Conservation (phyloP, 2,113 vertebrate genomes). For the Naja naja region DNA sequence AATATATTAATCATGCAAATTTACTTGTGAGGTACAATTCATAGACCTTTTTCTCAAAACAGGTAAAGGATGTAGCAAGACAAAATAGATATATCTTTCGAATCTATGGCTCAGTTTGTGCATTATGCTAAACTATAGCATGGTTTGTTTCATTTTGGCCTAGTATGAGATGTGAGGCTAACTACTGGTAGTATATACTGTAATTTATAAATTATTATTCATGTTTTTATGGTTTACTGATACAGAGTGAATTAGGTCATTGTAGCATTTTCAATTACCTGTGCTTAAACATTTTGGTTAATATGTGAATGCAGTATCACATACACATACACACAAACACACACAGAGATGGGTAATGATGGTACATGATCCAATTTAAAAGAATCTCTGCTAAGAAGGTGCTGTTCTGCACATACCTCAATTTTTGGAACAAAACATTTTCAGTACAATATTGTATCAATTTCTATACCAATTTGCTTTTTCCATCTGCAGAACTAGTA, state of each 20-base stretch:
- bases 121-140: background rate
- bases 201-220: background rate
- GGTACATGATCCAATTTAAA: background rate
- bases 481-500: too few species aligned
- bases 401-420: background rate
- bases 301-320: background rate
- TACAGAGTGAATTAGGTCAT: background rate
- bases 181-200: background rate
- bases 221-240: background rate
- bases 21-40: background rate
- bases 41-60: background rate
- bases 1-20: background rate
- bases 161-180: background rate
- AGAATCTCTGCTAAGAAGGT: background rate
- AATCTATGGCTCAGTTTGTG: background rate
- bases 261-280: background rate
- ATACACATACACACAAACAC: too few species aligned
- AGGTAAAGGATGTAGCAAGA: background rate
- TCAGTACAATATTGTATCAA: background rate
- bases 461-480: background rate
- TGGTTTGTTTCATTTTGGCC: background rate
- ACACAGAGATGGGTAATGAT: background rate
- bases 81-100: background rate
- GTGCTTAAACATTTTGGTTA: background rate
- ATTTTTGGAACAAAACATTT: background rate